Percentiles rank a stretch among this genome's conserved stretches.
These are phyloP conservation scores for Cylas formicarius DNA, from an alignment of 1,140 invertebrate species.

Conservation along the genomic window DNA sequence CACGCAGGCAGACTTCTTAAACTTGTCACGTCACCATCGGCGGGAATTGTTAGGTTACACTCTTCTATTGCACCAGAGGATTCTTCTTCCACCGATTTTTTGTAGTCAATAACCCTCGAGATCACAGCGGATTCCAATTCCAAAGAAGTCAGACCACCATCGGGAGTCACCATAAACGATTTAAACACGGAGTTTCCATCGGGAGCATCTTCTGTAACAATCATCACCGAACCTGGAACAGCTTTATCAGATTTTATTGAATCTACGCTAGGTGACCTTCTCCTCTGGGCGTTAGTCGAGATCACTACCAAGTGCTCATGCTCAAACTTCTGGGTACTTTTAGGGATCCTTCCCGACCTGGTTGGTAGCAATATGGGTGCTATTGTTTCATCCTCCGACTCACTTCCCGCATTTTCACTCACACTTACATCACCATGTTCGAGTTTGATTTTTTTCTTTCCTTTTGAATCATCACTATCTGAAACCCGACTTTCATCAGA, in stretches of 20 bases:
- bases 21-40: slow-evolving; percentile 12
- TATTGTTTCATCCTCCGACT: slow-evolving; percentile 24
- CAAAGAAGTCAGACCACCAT: slow-evolving; percentile 37
- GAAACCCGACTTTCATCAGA: slow-evolving; percentile 4
- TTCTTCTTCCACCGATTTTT: slow-evolving; percentile 6
- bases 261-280: too few species aligned
- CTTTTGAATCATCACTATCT: slow-evolving; percentile 1
- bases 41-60: slow-evolving; percentile 22
- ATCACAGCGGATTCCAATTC: slow-evolving; percentile 42
- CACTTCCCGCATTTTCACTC: slow-evolving; percentile 15
- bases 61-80: slow-evolving; percentile 6
- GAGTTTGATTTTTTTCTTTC: slow-evolving; percentile 13
- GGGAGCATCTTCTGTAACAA: slow-evolving; percentile 37
- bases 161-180: slow-evolving; percentile 41
- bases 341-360: slow-evolving; percentile 30
- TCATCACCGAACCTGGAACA: slow-evolving; percentile 39
- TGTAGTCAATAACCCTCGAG: slow-evolving; percentile 19
- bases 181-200: slow-evolving; percentile 39
- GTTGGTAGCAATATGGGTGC: slow-evolving; percentile 22
- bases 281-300: too few species aligned
- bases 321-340: slow-evolving; percentile 20
- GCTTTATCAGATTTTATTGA: slow-evolving; percentile 3
- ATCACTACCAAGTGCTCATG: too few species aligned
- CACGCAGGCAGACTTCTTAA: too few species aligned
- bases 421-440: slow-evolving; percentile 24